A percentile compares a stretch with the other conserved stretches of the same genome.
Evolutionary conservation across 2,113 vertebrate genomes (phyloP).

Genomic region (Neomonachus schauinslandi): DNA sequence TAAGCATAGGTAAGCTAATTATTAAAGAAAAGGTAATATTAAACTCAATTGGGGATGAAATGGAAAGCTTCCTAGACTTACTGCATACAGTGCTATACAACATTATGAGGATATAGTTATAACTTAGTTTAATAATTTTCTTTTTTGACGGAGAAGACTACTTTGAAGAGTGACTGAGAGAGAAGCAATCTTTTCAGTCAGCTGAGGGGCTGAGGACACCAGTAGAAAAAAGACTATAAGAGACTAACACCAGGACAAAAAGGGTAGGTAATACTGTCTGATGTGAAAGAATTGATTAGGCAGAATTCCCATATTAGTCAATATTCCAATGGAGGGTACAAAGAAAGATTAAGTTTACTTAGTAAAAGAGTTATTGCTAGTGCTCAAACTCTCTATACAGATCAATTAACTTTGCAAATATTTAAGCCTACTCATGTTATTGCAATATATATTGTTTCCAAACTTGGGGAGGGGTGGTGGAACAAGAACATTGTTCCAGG

Average conservation of each 20-base stretch:
- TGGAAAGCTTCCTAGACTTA: background rate
- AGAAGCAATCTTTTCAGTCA: constrained; percentile 27
- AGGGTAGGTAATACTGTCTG: background rate
- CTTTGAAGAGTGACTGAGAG: background rate
- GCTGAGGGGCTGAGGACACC: background rate
- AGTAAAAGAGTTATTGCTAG: constrained; percentile 36
- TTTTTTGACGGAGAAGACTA: constrained; percentile 32
- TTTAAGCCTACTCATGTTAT: background rate
- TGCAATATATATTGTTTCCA: background rate
- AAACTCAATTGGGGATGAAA: background rate
- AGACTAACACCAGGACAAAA: background rate
- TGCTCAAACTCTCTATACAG: background rate
- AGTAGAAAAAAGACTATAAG: background rate
- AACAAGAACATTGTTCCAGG: background rate
- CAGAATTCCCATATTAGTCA: constrained; percentile 16
- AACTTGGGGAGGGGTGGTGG: background rate
- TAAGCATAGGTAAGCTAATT: background rate
- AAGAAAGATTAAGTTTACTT: constrained; percentile 12
- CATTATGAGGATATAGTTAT: background rate
- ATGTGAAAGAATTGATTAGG: constrained; percentile 4
- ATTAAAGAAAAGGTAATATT: background rate
- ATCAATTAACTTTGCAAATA: background rate
- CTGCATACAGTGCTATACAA: background rate
- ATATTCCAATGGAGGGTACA: background rate
- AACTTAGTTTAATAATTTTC: constrained; percentile 22